These are phyloP conservation scores for Cremastinae sp. DNA, from an alignment of 2,888 invertebrate species.

Conservation along the genomic window DNA sequence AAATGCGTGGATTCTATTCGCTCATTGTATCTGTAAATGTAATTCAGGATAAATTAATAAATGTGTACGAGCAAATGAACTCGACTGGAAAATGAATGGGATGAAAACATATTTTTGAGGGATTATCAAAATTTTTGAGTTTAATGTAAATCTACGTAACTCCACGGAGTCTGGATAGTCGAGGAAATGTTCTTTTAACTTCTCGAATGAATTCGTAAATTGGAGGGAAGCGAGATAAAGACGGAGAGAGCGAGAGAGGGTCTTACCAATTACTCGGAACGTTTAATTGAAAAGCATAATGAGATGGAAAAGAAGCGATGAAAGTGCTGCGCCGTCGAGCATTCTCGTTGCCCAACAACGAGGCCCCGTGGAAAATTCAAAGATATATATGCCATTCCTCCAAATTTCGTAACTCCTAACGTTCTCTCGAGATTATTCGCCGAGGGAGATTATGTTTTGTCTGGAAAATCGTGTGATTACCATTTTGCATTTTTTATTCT, in stretches of 20 bases:
- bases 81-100: not conserved
- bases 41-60: too few species aligned
- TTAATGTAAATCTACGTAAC: constrained; percentile 1
- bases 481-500: not conserved
- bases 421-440: not conserved
- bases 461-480: too few species aligned
- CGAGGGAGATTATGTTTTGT: not conserved
- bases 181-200: constrained; percentile 43
- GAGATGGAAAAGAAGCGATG: constrained; percentile 48
- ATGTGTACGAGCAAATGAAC: too few species aligned
- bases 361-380: not conserved
- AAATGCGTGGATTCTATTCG: too few species aligned
- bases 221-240: not conserved
- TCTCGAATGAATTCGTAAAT: constrained; percentile 45
- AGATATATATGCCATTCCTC: not conserved
- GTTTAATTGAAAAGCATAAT: constrained; percentile 55
- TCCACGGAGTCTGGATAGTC: not conserved
- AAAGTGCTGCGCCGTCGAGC: constrained; percentile 9
- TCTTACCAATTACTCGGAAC: constrained; percentile 38
- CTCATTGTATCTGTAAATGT: too few species aligned
- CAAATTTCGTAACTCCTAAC: not conserved
- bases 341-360: not conserved
- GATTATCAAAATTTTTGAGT: not conserved
- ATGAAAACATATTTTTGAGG: too few species aligned
- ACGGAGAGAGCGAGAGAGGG: not conserved